Conservation (phyloP, 2,888 invertebrate genomes). For the Hemithea aestivaria region DNA sequence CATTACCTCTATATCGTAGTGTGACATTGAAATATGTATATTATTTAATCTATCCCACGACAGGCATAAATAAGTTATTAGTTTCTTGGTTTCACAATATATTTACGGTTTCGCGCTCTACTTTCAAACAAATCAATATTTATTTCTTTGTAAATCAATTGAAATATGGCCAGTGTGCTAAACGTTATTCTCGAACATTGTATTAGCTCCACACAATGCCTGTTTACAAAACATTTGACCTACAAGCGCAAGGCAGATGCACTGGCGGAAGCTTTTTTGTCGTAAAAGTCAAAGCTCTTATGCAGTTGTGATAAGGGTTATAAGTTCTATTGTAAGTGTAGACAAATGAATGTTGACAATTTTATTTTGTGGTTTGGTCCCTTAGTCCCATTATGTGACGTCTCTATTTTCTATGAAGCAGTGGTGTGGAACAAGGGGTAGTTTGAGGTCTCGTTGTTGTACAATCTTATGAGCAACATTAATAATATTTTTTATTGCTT, state of each 20-base stretch:
- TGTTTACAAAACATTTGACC: slow-evolving; percentile 70
- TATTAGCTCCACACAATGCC: slow-evolving; percentile 37
- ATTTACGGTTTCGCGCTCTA: too few relatives aligned
- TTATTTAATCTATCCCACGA: too few relatives aligned
- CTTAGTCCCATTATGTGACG: slow-evolving; percentile 46
- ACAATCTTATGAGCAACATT: too few relatives aligned
- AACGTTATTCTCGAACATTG: slow-evolving; percentile 34
- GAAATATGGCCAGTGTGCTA: slow-evolving; percentile 24
- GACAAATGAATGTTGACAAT: slow-evolving; percentile 74
- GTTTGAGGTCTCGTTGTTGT: background rate
- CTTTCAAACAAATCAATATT: too few relatives aligned
- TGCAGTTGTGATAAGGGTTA: slow-evolving; percentile 42
- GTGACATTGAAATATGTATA: slow-evolving; percentile 1
- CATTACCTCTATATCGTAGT: too few relatives aligned
- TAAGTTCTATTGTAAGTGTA: slow-evolving; percentile 41
- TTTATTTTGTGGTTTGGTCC: slow-evolving; percentile 58
- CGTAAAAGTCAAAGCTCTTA: slow-evolving; percentile 42
- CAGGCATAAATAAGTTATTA: too few relatives aligned
- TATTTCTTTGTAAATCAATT: slow-evolving; percentile 7
- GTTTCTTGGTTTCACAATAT: too few relatives aligned
- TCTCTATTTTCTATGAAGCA: slow-evolving; percentile 47
- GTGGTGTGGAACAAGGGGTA: slow-evolving; percentile 17
- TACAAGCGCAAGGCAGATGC: slow-evolving; percentile 64
- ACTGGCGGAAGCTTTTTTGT: slow-evolving; percentile 46
- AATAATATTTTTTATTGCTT: too few relatives aligned